phyloP scores from a whole-genome alignment of 2,888 invertebrate genomes.

The Eristalis tenax region DNA sequence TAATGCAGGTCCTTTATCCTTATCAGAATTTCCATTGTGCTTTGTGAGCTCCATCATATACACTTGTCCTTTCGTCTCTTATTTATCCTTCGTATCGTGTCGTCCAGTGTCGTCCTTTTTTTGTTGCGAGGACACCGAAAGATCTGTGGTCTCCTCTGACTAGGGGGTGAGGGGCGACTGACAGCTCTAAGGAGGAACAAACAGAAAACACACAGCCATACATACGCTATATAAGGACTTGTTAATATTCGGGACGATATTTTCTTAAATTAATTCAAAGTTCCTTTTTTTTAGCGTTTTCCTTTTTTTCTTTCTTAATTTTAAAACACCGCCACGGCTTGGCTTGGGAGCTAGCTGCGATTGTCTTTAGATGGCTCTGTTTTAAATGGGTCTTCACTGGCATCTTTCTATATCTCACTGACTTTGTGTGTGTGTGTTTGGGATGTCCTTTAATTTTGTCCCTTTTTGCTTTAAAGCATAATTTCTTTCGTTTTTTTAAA shows the following conservation, averaged over 20 bases:
- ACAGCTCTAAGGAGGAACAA: slow-evolving; percentile 11
- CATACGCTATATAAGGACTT: slow-evolving; percentile 39
- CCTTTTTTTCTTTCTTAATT: slow-evolving; percentile 47
- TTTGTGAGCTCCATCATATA: slow-evolving; percentile 60
- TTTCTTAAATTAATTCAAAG: slow-evolving; percentile 70
- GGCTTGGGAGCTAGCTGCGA: slow-evolving; percentile 24
- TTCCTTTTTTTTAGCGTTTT: slow-evolving; percentile 42
- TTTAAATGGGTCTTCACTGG: slow-evolving; percentile 7
- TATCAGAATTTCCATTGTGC: slow-evolving; percentile 65
- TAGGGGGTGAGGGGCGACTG: slow-evolving; percentile 14
- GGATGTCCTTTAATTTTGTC: not conserved
- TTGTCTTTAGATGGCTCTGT: slow-evolving; percentile 33
- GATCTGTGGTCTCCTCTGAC: slow-evolving; percentile 26
- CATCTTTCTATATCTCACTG: not conserved
- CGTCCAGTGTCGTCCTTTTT: slow-evolving; percentile 45
- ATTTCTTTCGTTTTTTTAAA: not conserved
- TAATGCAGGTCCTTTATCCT: slow-evolving; percentile 64
- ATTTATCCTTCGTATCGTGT: slow-evolving; percentile 30
- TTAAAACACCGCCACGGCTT: slow-evolving; percentile 25
- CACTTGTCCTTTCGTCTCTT: slow-evolving; percentile 56
- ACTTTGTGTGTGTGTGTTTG: not conserved
- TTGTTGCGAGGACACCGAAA: slow-evolving; percentile 48
- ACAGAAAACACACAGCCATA: slow-evolving; percentile 11
- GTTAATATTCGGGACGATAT: slow-evolving; percentile 63
- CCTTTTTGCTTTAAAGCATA: slow-evolving; percentile 37